Evolutionary conservation across 2,888 invertebrate species (phyloP), one percentile per base, ranked within the genome.

Genomic region (Cephus spinipes): DNA sequence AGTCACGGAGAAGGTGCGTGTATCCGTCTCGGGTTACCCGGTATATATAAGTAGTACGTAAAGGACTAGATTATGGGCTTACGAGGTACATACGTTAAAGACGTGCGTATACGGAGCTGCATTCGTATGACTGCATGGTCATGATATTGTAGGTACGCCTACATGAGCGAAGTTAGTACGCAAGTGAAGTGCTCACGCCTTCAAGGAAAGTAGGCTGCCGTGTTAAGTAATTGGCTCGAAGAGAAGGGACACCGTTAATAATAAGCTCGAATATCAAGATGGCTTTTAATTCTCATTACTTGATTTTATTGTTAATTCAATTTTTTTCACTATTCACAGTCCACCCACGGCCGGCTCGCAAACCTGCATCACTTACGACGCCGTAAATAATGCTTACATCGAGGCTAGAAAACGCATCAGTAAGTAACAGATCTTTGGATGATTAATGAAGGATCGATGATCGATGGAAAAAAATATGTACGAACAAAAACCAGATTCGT

Each of bases 351-450:
- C 83, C 87, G 95, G 94, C 85, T 94, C 95, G 76, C 94, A 95
- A 82, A 95, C 96, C 80, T 98, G 97, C 92, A 97, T 97, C 90
- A 97, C 97, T 9, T 97, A 96, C 90, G 97, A 97, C 87, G 97
- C 97, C 76, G 94, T 97, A 80, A 97, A 97, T 92, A 95, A 96
- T 86, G 97, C 97, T 73, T 97, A 97, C 92, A 92, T 96, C 83
- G 96, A 97, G 90, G 97, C 97, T 75, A 94, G 97, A 87, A 96
- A 97, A 92, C 94, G 97, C 92, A 96, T 97, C 88, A 94, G 97
- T 97, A 94, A 96, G 96, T 95, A 84, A 76, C 55, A 77, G 34
- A 75, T 78, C 32, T 79, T 12, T 35, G 9, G n/a, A 55, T 73
- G 32, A 76, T 80, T 74, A 40, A 35, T 12, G n/a, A 69, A n/a